Conservation (phyloP, 2,113 vertebrate species). For the Carollia perspicillata region DNA sequence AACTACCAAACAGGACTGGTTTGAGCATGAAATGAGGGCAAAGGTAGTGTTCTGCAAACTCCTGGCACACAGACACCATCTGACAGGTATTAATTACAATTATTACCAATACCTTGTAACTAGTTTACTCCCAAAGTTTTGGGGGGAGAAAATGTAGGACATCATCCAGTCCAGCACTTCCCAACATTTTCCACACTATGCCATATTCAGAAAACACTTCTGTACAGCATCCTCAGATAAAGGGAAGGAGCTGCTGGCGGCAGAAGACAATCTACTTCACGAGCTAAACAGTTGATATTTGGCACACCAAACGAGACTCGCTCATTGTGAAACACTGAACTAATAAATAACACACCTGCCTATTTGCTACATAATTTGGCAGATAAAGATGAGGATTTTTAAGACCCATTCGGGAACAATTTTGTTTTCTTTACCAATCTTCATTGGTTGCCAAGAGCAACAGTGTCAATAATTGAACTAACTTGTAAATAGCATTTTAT, state of each 20-base stretch:
- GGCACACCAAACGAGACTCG: neutral
- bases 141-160: neutral
- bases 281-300: neutral
- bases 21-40: neutral
- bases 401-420: neutral
- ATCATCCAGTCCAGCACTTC: neutral
- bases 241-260: neutral
- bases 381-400: neutral
- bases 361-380: neutral
- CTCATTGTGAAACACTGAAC: neutral
- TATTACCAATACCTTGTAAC: neutral
- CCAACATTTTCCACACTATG: neutral
- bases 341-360: neutral
- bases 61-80: neutral
- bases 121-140: neutral
- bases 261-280: neutral
- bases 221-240: neutral
- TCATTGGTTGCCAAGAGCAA: constrained; percentile 15
- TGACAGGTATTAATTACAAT: neutral
- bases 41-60: neutral
- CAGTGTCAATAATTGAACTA: neutral
- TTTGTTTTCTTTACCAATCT: constrained; percentile 22
- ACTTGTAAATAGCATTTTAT: constrained; percentile 42
- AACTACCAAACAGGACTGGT: neutral
- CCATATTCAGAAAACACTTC: neutral